phyloP scores from a whole-genome alignment of 2,113 vertebrate genomes.

The Marcusenius ussheri region DNA sequence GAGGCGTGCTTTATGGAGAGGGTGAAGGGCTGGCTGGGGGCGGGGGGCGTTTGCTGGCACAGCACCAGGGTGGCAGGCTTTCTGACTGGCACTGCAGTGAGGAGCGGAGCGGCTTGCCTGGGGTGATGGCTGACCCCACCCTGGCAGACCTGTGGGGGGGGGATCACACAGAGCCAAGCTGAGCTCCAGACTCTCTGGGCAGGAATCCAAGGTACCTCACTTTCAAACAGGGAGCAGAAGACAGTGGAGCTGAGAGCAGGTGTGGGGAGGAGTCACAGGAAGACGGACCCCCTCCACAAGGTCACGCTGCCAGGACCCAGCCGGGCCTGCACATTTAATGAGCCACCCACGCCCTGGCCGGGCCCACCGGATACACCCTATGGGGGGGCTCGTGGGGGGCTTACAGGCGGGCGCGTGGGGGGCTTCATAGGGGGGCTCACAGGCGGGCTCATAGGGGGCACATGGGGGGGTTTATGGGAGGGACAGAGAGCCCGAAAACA shows the following conservation, averaged over 20 bases:
- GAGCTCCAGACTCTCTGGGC: constrained; percentile 12
- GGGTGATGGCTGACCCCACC: constrained; percentile 31
- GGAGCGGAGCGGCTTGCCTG: constrained; percentile 34
- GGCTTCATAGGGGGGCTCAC: too few relatives aligned
- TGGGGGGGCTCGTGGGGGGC: background rate
- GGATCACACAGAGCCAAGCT: background rate
- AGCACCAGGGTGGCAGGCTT: constrained; percentile 37
- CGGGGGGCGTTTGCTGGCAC: constrained; percentile 26
- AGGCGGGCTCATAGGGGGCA: too few relatives aligned
- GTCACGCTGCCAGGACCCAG: background rate
- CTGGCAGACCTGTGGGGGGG: constrained; percentile 25
- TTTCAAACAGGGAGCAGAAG: background rate
- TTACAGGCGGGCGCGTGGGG: too few relatives aligned
- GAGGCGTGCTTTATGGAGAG: background rate
- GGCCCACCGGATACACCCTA: background rate
- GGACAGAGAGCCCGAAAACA: background rate
- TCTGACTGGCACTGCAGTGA: constrained; percentile 24
- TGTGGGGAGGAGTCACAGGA: background rate
- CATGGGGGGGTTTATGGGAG: background rate
- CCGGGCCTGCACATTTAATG: background rate
- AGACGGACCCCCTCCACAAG: background rate
- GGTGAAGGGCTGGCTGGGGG: constrained; percentile 3
- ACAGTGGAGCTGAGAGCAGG: background rate
- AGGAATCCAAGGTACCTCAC: constrained; percentile 1
- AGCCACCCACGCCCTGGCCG: background rate